Conservation (phyloP, 2,113 vertebrate genomes). For the Myotis lucifugus region DNA sequence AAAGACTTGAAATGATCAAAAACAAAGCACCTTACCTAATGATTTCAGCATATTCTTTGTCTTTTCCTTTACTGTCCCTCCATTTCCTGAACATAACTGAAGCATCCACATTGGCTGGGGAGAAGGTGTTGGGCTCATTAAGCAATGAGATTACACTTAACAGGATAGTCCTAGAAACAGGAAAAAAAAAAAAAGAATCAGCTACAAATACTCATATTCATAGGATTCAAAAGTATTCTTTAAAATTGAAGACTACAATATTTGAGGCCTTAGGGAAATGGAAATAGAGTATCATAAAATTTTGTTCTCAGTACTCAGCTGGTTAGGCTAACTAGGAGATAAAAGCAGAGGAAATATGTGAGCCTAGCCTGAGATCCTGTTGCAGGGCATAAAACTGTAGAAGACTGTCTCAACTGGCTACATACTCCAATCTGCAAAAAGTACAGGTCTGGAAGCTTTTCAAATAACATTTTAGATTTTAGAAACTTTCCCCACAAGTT, state of each 20-base stretch:
- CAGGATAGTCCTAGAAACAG: constrained; percentile 91
- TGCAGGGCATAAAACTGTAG: background rate
- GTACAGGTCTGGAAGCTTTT: background rate
- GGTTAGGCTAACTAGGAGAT: background rate
- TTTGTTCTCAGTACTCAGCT: background rate
- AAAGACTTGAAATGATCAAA: constrained; percentile 2
- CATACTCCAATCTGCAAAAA: background rate
- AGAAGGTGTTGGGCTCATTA: constrained; percentile 99
- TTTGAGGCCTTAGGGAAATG: background rate
- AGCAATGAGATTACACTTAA: constrained; percentile 98
- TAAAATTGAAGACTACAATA: background rate
- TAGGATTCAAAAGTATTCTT: background rate
- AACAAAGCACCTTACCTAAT: constrained; percentile 89
- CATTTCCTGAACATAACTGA: constrained; percentile 99
- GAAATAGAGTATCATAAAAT: background rate
- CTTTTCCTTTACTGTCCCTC: constrained; percentile 99
- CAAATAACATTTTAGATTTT: background rate
- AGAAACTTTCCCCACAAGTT: no score
- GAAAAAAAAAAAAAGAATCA: constrained; percentile 61
- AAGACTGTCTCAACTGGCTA: background rate
- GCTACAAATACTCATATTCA: background rate
- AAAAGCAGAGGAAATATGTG: background rate
- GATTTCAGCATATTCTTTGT: constrained; percentile 98
- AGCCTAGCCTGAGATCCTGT: background rate
- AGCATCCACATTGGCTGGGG: constrained; percentile 96